Evolutionary conservation across 2,797 vertebrate genomes (phyloP).

Genomic region (Sandelia bainsii): DNA sequence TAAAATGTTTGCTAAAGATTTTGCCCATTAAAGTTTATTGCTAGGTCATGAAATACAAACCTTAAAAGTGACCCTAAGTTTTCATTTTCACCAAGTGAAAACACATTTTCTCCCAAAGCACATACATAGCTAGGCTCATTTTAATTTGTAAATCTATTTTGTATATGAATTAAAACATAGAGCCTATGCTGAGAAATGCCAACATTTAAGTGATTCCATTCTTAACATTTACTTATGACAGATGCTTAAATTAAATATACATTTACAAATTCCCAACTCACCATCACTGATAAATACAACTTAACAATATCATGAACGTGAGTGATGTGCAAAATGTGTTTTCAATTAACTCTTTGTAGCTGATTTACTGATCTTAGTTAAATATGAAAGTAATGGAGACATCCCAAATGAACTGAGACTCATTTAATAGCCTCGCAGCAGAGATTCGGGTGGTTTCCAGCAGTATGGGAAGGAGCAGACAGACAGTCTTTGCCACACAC

Average conservation of each 20-base stretch:
- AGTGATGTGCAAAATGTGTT: slow-evolving; percentile 20
- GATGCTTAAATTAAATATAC: neutral
- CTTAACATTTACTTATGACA: too few species aligned
- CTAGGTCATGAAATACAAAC: too few species aligned
- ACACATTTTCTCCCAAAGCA: too few species aligned
- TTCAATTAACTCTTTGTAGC: neutral
- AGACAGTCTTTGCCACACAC: slow-evolving; percentile 66
- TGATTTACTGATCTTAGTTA: slow-evolving; percentile 27
- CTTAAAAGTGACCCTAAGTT: too few species aligned
- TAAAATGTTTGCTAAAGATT: too few species aligned
- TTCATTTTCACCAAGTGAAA: too few species aligned
- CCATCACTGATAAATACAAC: neutral
- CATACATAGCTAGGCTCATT: too few species aligned
- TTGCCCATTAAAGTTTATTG: too few species aligned
- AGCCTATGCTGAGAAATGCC: neutral
- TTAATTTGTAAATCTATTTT: too few species aligned
- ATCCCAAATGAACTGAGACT: slow-evolving; percentile 13
- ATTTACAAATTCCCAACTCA: neutral
- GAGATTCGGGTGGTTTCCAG: slow-evolving; percentile 41
- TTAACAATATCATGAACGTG: neutral
- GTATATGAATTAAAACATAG: too few species aligned
- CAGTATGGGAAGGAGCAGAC: slow-evolving; percentile 32
- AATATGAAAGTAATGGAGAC: slow-evolving; percentile 10
- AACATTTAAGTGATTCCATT: too few species aligned
- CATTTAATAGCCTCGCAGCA: slow-evolving; percentile 2